These are phyloP conservation scores for Prionailurus viverrinus DNA, from an alignment of 2,113 vertebrate species.

Conservation along the genomic window DNA sequence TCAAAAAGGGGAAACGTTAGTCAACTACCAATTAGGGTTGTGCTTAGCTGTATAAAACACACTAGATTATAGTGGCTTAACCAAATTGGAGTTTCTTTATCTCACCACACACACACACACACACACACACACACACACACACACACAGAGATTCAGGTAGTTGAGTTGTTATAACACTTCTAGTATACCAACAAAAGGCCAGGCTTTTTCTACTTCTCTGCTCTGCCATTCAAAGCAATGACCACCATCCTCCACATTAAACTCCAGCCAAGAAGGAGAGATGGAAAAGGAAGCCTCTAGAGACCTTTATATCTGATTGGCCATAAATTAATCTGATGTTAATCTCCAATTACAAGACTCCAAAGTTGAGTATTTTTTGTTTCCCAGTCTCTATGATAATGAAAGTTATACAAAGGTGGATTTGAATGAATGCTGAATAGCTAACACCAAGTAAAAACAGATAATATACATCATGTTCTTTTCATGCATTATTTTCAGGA, in stretches of 20 bases:
- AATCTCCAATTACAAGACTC: background rate
- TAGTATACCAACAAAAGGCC: background rate
- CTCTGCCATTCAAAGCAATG: background rate
- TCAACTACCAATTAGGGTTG: background rate
- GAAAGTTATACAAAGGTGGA: background rate
- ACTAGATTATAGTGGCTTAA: background rate
- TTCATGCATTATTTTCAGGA: background rate
- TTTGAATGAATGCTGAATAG: background rate
- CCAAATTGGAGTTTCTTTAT: background rate
- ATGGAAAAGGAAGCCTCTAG: background rate
- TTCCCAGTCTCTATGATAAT: background rate
- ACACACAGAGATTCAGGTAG: background rate
- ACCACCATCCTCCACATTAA: background rate
- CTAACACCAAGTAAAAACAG: background rate
- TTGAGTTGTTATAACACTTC: background rate
- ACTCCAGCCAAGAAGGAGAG: background rate
- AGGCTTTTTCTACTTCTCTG: background rate
- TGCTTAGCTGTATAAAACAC: background rate
- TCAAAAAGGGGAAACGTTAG: background rate
- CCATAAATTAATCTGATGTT: background rate
- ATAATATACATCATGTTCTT: background rate
- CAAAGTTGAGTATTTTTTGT: background rate
- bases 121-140: background rate
- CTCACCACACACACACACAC: background rate
- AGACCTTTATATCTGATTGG: background rate